These are phyloP conservation scores for Aurelia aurita complex sp. Pacific DNA, from an alignment of 30 jellyfish, hydroid and myxozoan species.

Conservation along the genomic window DNA sequence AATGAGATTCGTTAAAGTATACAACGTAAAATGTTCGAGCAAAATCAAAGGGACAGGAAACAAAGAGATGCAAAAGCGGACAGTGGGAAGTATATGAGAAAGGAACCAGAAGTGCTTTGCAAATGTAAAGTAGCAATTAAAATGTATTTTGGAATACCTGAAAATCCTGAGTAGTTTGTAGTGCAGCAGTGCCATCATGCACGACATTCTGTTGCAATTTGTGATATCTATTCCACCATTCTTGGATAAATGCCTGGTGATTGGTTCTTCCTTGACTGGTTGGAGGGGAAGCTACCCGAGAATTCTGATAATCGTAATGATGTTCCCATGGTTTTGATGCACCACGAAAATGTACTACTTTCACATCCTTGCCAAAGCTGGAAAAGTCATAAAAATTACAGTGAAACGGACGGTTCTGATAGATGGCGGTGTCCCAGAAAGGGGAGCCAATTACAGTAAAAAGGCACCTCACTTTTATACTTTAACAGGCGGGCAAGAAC, in stretches of 20 bases:
- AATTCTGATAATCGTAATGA: constrained; percentile 42
- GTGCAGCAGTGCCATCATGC: not conserved
- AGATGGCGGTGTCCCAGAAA: no score
- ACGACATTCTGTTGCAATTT: not conserved
- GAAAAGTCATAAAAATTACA: not conserved
- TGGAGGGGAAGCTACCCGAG: constrained; percentile 12
- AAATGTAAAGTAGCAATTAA: not conserved
- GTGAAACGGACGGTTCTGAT: not conserved
- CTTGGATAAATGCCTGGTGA: constrained; percentile 12
- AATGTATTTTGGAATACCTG: not conserved
- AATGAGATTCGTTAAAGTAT: no score
- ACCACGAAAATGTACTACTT: constrained; percentile 84
- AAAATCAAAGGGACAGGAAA: no score
- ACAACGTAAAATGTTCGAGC: no score
- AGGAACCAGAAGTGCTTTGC: no score
- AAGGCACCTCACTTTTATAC: no score
- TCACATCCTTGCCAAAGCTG: constrained; percentile 78
- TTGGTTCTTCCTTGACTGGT: constrained; percentile 3
- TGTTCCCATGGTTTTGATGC: constrained; percentile 88
- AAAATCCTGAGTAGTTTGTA: not conserved
- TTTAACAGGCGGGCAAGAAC: no score
- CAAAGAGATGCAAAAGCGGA: no score
- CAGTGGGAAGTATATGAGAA: no score
- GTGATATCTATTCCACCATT: constrained; percentile 87
- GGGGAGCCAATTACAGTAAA: no score